A percentile compares a stretch with the other conserved stretches of the same genome.
Conservation (phyloP, 2,113 vertebrate genomes). For the Mus spicilegus region DNA sequence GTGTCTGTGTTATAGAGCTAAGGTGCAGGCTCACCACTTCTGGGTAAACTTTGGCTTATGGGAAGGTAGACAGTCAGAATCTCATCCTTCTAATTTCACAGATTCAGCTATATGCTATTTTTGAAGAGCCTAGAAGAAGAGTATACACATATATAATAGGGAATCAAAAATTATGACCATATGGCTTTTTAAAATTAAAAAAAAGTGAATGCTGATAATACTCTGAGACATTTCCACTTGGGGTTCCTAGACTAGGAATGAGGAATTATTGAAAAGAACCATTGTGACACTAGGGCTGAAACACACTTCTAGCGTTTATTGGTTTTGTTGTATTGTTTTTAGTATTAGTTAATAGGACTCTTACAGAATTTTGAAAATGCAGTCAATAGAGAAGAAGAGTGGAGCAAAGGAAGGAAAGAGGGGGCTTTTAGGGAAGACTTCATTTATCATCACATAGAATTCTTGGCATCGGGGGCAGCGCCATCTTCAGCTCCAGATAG, state of each 20-base stretch:
- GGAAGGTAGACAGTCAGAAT: conserved; percentile 13
- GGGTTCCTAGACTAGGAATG: background rate
- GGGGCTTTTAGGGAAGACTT: background rate
- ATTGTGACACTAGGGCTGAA: background rate
- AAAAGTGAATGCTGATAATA: background rate
- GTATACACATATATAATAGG: background rate
- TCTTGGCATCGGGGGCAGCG: too few relatives aligned
- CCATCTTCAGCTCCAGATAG: too few relatives aligned
- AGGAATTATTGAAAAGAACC: conserved; percentile 14
- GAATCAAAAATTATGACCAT: background rate
- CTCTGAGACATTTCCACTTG: conserved; percentile 21
- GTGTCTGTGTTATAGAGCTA: background rate
- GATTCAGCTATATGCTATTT: background rate
- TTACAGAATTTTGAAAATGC: conserved; percentile 8
- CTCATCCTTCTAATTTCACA: conserved; percentile 19
- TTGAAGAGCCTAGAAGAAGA: background rate
- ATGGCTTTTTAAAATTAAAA: background rate
- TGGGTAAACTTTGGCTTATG: background rate
- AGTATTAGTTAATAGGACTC: background rate
- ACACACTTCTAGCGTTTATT: background rate
- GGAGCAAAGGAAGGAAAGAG: background rate
- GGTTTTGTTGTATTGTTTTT: background rate
- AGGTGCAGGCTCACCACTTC: background rate
- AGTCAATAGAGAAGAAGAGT: background rate
- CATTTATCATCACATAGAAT: background rate